phyloP scores from a whole-genome alignment of 1,140 invertebrate species.

The Coelopa frigida region DNA sequence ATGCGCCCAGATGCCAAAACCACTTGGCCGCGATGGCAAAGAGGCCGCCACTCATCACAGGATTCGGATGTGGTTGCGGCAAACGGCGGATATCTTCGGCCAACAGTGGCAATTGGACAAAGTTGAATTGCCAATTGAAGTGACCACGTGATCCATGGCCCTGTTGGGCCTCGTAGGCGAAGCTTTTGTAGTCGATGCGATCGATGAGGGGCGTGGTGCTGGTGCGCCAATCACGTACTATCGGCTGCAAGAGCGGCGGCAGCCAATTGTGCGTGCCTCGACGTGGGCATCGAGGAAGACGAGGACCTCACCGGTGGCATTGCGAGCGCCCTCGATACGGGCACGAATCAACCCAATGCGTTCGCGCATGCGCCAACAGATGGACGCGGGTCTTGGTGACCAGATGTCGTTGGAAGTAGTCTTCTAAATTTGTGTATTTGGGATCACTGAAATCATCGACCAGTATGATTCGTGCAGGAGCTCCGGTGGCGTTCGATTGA shows the following conservation, averaged over 20 bases:
- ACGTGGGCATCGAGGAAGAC: slow-evolving; percentile 92
- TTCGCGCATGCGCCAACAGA: slow-evolving; percentile 64
- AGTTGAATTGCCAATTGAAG: slow-evolving; percentile 96
- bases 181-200: slow-evolving; percentile 87
- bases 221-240: slow-evolving; percentile 74
- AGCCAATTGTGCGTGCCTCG: slow-evolving; percentile 93
- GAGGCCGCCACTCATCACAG: slow-evolving; percentile 92
- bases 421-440: slow-evolving; percentile 66
- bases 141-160: slow-evolving; percentile 85
- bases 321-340: slow-evolving; percentile 74
- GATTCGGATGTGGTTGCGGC: slow-evolving; percentile 81
- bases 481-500: slow-evolving; percentile 72
- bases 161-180: slow-evolving; percentile 87
- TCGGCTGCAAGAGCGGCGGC: slow-evolving; percentile 86
- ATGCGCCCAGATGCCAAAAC: slow-evolving; percentile 95
- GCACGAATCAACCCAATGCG: slow-evolving; percentile 84
- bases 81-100: slow-evolving; percentile 73
- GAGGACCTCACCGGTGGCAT: slow-evolving; percentile 76
- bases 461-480: slow-evolving; percentile 85
- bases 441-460: slow-evolving; percentile 86
- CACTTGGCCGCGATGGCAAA: slow-evolving; percentile 85
- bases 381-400: slow-evolving; percentile 54
- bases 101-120: slow-evolving; percentile 84
- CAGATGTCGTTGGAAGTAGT: slow-evolving; percentile 66
- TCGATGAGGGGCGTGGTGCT: slow-evolving; percentile 96